Base-by-base conservation (phyloP, 2,888 invertebrate genomes). In the Tigriopus californicus region DNA sequence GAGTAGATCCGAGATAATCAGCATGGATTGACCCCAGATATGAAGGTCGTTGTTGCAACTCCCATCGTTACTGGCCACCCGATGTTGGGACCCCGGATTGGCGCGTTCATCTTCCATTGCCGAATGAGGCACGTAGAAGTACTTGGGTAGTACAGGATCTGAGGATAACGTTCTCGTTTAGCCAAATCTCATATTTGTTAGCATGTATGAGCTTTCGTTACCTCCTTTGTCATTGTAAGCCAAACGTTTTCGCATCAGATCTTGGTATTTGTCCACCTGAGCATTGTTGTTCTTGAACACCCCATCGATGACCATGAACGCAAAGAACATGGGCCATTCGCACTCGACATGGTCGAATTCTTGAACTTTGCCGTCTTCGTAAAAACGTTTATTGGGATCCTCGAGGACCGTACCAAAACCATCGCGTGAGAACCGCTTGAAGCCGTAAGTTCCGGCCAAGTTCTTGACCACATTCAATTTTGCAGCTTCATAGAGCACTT, bases 291-390 rank as follows among this genome's bases (percentile, higher is more conserved):
- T 81, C 67, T 84, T 83, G 69, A 88, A 90, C 54, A 88, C 86
- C 11, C 95, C 92, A 70, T 98, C 95, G 65, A 98, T 90, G 53
- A 95, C 86, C 83, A 98, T 85, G 70, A 85, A 85, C 48, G 92
- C 83, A 68, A 85, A 91, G 72, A 98, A 95, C 55, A 98, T 72
- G 0, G 98, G 98, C 94, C 97, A 98, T 71, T 98, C 95, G 64
- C 90, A 89, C 74, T 98, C 98, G 13, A 97, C 79, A 48, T 85
- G 85, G 68, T 97, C 94, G 73, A 94, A 98, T 68, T 89, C 83
- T 79, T 80, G 66, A 42, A 55, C 41, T 6, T 41, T 58, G 40
- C 61, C 60, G 66, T 84, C 81, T 64, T 82, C 78, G 70, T 95
- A 97, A 73, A 84, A 89, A 65, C 81, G 78, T 64, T 81, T 76